phyloP scores from a whole-genome alignment of 2,888 invertebrate species.

The Dione juno region DNA sequence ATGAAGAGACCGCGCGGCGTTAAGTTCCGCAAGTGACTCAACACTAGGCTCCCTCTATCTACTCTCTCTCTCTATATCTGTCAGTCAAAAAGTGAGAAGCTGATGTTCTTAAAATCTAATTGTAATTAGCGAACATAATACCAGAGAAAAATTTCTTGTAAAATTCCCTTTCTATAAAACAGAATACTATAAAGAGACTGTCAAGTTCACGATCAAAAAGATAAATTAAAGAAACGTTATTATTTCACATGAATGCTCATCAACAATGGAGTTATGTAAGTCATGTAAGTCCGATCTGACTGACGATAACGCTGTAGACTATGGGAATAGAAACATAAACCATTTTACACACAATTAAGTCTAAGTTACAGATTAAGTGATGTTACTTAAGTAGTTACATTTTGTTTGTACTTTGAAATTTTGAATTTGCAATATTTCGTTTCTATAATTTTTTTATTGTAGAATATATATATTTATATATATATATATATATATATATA shows the following conservation, averaged over 20 bases:
- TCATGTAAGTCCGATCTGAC: conserved; percentile 46
- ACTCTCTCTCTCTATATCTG: no score
- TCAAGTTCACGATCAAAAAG: conserved; percentile 45
- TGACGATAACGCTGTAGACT: conserved; percentile 50
- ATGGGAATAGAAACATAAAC: conserved; percentile 35
- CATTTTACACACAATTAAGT: conserved; percentile 41
- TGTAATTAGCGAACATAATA: no score
- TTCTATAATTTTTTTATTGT: no score
- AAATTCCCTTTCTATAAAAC: neutral
- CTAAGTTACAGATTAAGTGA: conserved; percentile 29
- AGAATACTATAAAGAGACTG: neutral
- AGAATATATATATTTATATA: no score
- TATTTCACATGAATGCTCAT: conserved; percentile 28
- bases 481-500: no score
- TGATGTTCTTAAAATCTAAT: no score
- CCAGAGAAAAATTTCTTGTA: neutral
- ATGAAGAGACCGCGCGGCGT: no score
- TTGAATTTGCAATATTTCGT: no score
- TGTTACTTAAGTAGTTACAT: conserved; percentile 9
- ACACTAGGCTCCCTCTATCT: neutral
- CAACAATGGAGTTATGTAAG: conserved; percentile 48
- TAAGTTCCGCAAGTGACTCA: neutral
- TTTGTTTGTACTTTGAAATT: neutral
- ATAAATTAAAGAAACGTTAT: conserved; percentile 6
- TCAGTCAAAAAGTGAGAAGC: no score